Percentiles rank a stretch among this genome's conserved stretches.
These are phyloP conservation scores for Mormyrus hasselquistii DNA, from an alignment of 2,797 vertebrate genomes.

Conservation along the genomic window DNA sequence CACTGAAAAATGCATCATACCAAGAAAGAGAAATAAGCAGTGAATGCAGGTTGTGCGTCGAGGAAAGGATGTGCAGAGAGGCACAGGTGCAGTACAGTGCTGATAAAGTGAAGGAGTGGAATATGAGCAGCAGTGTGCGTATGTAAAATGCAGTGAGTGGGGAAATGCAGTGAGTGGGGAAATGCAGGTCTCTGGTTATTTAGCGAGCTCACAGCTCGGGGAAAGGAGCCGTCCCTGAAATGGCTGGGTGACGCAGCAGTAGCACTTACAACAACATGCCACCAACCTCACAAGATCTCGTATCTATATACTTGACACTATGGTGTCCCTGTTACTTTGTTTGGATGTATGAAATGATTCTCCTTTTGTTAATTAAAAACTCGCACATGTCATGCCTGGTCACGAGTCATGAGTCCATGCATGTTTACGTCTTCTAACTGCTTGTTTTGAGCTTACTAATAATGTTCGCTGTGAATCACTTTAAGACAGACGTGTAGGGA, in stretches of 20 bases:
- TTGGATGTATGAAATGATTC: background rate
- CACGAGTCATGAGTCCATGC: background rate
- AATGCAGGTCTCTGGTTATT: background rate
- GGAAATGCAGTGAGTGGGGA: background rate
- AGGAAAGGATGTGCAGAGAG: background rate
- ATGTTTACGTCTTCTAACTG: background rate
- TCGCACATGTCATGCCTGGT: background rate
- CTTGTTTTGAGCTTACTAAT: background rate
- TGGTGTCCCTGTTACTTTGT: background rate
- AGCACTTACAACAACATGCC: background rate
- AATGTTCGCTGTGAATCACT: background rate
- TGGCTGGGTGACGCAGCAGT: background rate
- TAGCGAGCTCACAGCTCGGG: background rate
- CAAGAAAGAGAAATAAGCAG: background rate
- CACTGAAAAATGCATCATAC: background rate
- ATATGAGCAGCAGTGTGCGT: background rate
- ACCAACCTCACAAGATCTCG: background rate
- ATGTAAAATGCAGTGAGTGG: background rate
- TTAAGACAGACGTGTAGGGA: background rate
- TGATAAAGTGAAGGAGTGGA: background rate
- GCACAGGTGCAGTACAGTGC: background rate
- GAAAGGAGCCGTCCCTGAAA: background rate
- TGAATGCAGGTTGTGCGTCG: background rate
- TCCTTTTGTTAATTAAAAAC: background rate
- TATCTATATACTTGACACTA: background rate